These are phyloP conservation scores for Opisthocomus hoazin DNA, from an alignment of 2,113 vertebrate species.

Conservation along the genomic window DNA sequence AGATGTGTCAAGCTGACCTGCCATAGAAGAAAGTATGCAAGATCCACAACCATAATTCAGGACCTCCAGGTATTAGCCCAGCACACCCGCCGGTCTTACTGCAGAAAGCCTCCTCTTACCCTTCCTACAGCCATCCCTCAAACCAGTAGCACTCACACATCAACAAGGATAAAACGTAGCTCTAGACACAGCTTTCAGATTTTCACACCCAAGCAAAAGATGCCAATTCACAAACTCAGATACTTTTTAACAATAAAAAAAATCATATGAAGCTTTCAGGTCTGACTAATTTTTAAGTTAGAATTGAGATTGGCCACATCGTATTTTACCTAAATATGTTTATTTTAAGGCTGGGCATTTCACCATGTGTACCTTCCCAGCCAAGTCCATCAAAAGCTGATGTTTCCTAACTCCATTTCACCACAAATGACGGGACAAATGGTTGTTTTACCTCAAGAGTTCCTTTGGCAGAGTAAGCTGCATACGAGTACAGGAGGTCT, in stretches of 20 bases:
- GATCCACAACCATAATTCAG: background rate
- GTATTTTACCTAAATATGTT: background rate
- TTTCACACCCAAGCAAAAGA: background rate
- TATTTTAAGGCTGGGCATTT: background rate
- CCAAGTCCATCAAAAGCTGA: slow-evolving; percentile 21
- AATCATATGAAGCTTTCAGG: background rate
- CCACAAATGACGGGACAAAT: slow-evolving; percentile 71
- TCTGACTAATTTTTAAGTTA: background rate
- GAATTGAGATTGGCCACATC: background rate
- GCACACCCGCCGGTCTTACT: background rate
- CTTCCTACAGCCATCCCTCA: background rate
- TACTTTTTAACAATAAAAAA: background rate
- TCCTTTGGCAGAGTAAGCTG: slow-evolving; percentile 91
- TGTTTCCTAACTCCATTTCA: slow-evolving; percentile 52
- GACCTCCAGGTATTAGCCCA: background rate
- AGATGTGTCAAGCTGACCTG: background rate
- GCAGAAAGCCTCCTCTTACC: background rate
- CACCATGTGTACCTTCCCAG: background rate
- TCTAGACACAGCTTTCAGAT: background rate
- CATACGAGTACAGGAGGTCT: slow-evolving; percentile 77
- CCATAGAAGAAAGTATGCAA: background rate
- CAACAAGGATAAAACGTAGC: background rate
- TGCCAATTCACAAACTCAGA: background rate
- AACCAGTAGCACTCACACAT: background rate
- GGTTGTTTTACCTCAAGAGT: slow-evolving; percentile 81